A percentile compares a stretch with the other conserved stretches of the same genome.
Evolutionary conservation across 2,797 vertebrate genomes (phyloP).

Genomic region (Danionella dracula): DNA sequence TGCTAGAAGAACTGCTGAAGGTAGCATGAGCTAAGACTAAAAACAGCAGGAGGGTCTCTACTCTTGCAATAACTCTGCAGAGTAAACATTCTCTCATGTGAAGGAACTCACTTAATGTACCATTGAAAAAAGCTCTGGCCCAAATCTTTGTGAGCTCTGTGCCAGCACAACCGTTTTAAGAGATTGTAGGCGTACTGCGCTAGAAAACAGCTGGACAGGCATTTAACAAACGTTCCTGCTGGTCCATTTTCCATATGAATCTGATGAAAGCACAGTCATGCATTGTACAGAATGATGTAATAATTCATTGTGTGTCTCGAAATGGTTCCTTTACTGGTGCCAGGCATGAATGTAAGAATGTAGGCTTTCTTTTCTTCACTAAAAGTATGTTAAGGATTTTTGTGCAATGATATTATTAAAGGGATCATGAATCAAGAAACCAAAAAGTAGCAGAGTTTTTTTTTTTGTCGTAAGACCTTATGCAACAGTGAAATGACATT

Average conservation of each 20-base stretch:
- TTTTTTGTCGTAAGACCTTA: too few species aligned
- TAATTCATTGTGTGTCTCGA: neutral
- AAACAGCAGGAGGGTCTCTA: slow-evolving; percentile 13
- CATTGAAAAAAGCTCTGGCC: neutral
- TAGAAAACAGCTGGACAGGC: neutral
- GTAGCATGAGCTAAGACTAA: slow-evolving; percentile 6
- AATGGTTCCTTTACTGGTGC: neutral
- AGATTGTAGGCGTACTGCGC: neutral
- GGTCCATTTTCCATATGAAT: neutral
- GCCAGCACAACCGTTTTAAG: neutral
- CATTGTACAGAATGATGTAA: neutral
- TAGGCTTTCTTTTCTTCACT: neutral
- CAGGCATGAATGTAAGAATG: slow-evolving; percentile 2
- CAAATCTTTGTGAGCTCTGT: neutral
- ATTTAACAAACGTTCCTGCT: neutral
- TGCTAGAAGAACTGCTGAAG: slow-evolving; percentile 12
- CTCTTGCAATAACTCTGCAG: neutral
- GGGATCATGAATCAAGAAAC: too few species aligned
- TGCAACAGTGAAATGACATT: too few species aligned
- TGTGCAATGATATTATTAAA: too few species aligned
- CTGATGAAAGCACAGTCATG: neutral
- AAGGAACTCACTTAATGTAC: neutral
- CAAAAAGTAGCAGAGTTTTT: too few species aligned
- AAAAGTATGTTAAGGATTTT: too few species aligned
- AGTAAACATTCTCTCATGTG: neutral